Conservation (phyloP, 2,113 vertebrate genomes). For the Benitochromis conjunctus region DNA sequence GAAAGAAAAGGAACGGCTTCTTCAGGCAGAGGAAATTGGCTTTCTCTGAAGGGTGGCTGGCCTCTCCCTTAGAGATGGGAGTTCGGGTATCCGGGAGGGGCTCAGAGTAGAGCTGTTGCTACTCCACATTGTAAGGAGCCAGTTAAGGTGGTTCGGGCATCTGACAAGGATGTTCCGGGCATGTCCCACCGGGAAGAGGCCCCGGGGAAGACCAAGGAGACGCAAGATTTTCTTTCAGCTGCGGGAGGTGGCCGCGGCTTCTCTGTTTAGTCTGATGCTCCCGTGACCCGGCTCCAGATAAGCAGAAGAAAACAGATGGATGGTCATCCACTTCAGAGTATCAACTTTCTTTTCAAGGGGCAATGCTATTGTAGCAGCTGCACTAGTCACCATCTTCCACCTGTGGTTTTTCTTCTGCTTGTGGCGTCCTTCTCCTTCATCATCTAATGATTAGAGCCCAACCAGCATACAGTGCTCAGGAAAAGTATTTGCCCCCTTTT, state of each 20-base stretch:
- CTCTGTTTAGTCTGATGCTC: neutral
- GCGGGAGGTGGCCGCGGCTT: neutral
- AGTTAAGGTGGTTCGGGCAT: neutral
- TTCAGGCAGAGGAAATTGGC: neutral
- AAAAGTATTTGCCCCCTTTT: neutral
- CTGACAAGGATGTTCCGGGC: neutral
- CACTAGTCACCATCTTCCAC: neutral
- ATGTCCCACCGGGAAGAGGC: neutral
- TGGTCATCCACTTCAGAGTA: neutral
- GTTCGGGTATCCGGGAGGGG: neutral
- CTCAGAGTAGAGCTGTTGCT: neutral
- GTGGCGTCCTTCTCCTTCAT: neutral
- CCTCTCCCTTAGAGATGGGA: neutral
- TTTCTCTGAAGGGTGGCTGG: neutral
- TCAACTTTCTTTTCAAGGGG: neutral
- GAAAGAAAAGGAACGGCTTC: neutral
- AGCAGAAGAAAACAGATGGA: neutral
- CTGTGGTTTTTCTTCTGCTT: neutral
- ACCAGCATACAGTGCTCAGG: neutral
- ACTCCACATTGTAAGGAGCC: neutral
- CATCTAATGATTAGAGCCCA: neutral
- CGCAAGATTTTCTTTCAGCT: neutral
- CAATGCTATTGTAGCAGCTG: neutral
- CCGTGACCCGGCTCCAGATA: neutral
- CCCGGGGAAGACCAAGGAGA: neutral